Evolutionary conservation across 2,797 vertebrate genomes (phyloP), one percentile per base, ranked within the genome.

Genomic region (Pteronotus mesoamericanus): DNA sequence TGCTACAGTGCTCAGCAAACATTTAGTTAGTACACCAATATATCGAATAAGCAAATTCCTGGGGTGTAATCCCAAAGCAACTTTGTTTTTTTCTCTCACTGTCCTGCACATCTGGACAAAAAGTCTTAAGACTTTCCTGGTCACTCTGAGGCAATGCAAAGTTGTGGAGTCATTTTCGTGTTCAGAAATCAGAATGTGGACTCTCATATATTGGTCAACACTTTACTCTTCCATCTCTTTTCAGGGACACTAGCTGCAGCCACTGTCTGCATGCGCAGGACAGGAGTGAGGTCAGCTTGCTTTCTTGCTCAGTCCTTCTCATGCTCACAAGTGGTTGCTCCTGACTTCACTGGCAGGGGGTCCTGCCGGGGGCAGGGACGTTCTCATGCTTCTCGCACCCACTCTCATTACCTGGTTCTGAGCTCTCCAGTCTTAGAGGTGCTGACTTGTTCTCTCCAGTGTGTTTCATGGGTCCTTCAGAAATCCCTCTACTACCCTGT

Each of bases 141-240:
- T 44, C 7, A 9, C 26, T 75, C 53, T 32, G 37, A 39, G 34
- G 39, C 92, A 86, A 59, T 3, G 4, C 21, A 39, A 46, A 83
- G 55, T 2, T 29, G 4, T 18, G 18, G 46, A 83, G 85, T 53
- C n/a, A 24, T 44, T 57, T 68, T 90, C 55, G 48, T 26, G 19
- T 16, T 19, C 66, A 39, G 92, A 80, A 64, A 72, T 39, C 48
- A 26, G 77, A 53, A 51, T 0, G 18, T 18, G 15, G 6, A 2
- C 11, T 37, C n/a, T 78, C 46, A 9, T 0, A 19, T 5, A 1
- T 0, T 0, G 3, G 21, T 42, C 55, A n/a, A 8, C 22, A 22
- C 11, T 32, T 80, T 16, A 5, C 26, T 22, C 26, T 48, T 59
- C 26, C 53, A 34, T 14, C 59, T 82, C 59, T 77, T n/a, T 26